Conservation (phyloP, 2,888 invertebrate genomes). For the Lasioglossum vierecki region DNA sequence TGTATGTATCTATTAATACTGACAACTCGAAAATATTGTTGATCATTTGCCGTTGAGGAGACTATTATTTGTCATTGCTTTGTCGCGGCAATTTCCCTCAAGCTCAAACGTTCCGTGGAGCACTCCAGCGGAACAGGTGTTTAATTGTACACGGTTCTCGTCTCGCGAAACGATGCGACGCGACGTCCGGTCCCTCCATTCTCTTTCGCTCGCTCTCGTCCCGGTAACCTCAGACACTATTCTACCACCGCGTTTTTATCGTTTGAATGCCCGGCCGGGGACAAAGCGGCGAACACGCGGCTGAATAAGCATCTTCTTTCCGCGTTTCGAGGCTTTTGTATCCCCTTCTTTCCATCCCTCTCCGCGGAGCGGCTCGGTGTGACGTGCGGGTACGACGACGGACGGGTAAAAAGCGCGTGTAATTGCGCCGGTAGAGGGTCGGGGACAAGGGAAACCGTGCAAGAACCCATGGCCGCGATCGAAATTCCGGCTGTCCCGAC, state of each 20-base stretch:
- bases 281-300: conserved; percentile 42
- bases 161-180: not conserved
- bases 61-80: conserved; percentile 1
- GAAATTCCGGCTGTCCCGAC: conserved; percentile 31
- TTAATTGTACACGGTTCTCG: conserved; percentile 25
- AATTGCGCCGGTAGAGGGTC: not conserved
- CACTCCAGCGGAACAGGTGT: not conserved
- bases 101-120: not conserved
- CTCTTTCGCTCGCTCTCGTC: not conserved
- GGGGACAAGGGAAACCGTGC: not conserved
- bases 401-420: conserved; percentile 19
- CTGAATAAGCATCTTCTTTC: conserved; percentile 51
- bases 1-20: not conserved
- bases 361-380: not conserved
- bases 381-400: not conserved
- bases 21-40: not conserved
- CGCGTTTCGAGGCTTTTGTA: conserved; percentile 10
- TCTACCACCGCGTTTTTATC: conserved; percentile 5
- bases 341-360: not conserved
- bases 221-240: conserved; percentile 25
- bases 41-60: not conserved
- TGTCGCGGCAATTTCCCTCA: not conserved
- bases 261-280: not conserved
- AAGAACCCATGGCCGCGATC: conserved; percentile 21
- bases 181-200: not conserved